Evolutionary conservation across 2,888 invertebrate species (phyloP).

Genomic region (Odontothrips loti): DNA sequence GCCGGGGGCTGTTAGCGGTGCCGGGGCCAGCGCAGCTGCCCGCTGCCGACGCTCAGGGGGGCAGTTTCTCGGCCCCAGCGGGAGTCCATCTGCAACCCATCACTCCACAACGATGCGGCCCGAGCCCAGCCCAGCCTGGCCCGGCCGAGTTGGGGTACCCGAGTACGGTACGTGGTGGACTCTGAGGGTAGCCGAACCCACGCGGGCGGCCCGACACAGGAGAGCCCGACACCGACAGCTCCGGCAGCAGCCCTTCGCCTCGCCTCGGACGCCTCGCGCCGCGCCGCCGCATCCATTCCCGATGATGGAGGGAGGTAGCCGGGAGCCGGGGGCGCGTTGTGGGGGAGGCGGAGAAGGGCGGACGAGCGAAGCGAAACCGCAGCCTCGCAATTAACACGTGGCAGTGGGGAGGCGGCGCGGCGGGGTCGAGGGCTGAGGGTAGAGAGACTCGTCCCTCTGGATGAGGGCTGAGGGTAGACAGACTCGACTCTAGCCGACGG

Average conservation of each 20-base stretch:
- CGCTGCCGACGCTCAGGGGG: too few relatives aligned
- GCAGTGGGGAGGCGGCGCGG: background rate
- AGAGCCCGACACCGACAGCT: background rate
- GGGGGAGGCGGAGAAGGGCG: background rate
- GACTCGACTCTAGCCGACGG: too few relatives aligned
- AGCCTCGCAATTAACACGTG: constrained; percentile 13
- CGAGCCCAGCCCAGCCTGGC: background rate
- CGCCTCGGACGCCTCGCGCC: background rate
- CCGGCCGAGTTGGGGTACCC: background rate
- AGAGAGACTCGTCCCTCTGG: too few relatives aligned
- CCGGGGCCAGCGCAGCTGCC: too few relatives aligned
- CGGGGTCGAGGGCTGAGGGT: too few relatives aligned
- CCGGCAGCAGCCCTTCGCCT: background rate
- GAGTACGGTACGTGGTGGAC: too few relatives aligned
- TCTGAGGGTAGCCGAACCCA: background rate
- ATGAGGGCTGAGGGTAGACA: too few relatives aligned
- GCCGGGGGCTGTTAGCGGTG: too few relatives aligned
- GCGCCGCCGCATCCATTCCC: background rate
- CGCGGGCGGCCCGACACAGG: background rate
- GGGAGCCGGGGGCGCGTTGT: background rate
- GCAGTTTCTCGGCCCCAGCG: too few relatives aligned
- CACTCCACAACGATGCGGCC: background rate
- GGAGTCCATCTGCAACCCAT: too few relatives aligned
- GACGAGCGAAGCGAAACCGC: background rate
- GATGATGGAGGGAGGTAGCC: background rate